Percentiles rank a stretch among this genome's conserved stretches.
Conservation (phyloP, 1,140 invertebrate genomes). For the Drosophila pandora region DNA sequence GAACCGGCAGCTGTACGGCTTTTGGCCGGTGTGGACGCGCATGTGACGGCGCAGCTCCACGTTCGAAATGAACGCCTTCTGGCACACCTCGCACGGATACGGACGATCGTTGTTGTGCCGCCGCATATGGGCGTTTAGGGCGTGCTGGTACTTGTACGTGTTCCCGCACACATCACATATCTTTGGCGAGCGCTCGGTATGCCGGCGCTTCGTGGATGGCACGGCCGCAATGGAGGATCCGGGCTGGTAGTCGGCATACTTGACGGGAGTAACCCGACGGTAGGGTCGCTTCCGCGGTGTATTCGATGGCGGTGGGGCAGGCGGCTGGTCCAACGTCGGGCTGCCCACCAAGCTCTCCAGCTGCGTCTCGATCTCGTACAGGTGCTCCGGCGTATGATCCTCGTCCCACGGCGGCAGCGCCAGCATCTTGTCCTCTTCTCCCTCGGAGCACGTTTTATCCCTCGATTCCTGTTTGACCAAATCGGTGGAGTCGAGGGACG, state of each 20-base stretch:
- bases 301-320: not conserved
- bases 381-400: slow-evolving; percentile 25
- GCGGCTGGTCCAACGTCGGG: not conserved
- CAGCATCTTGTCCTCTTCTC: slow-evolving; percentile 6
- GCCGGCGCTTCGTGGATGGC: slow-evolving; percentile 23
- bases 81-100: slow-evolving; percentile 76
- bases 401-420: slow-evolving; percentile 21
- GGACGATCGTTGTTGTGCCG: slow-evolving; percentile 78
- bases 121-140: slow-evolving; percentile 78
- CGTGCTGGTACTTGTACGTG: slow-evolving; percentile 81
- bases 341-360: slow-evolving; percentile 16
- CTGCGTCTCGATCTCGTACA: slow-evolving; percentile 35
- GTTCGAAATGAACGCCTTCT: slow-evolving; percentile 80
- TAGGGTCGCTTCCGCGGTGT: slow-evolving; percentile 12
- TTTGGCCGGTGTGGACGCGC: slow-evolving; percentile 79
- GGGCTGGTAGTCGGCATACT: slow-evolving; percentile 1
- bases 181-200: slow-evolving; percentile 50
- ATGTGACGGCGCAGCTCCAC: slow-evolving; percentile 82
- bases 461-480: not conserved
- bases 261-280: slow-evolving; percentile 22
- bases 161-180: slow-evolving; percentile 83
- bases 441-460: slow-evolving; percentile 13
- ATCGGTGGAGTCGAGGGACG: not conserved
- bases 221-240: not conserved
- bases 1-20: slow-evolving; percentile 88